Evolutionary conservation across 2,113 vertebrate genomes (phyloP).

Genomic region (Etheostoma cragini): DNA sequence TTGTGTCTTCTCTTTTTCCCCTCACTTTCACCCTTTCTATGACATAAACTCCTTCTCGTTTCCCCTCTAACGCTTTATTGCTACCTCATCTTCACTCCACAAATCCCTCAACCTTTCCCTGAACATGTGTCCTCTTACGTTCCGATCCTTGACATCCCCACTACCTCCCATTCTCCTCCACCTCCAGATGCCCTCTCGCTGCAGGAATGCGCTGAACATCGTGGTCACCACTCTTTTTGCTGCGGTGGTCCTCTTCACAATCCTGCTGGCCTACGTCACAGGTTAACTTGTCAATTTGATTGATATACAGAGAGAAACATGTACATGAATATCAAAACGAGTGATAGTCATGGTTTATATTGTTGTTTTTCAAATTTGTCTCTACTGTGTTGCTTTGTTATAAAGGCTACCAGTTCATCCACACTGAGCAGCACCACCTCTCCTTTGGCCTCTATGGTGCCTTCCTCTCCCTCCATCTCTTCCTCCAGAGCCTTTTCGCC

Average conservation of each 20-base stretch:
- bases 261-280: conserved; percentile 95
- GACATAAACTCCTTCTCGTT: neutral
- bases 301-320: neutral
- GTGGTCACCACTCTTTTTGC: conserved; percentile 95
- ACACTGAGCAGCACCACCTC: conserved; percentile 97
- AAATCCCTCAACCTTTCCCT: neutral
- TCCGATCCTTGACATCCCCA: neutral
- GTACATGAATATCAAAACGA: neutral
- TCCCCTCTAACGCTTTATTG: neutral
- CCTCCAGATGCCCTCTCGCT: conserved; percentile 92
- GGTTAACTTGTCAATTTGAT: conserved; percentile 42
- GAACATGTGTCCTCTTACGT: too few relatives aligned
- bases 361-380: neutral
- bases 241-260: conserved; percentile 93
- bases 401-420: conserved; percentile 97
- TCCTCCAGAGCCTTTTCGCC: conserved; percentile 96
- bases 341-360: neutral
- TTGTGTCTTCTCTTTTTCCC: neutral
- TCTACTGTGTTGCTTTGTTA: neutral
- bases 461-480: conserved; percentile 94
- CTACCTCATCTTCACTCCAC: neutral
- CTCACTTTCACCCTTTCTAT: neutral
- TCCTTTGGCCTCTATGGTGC: conserved; percentile 98
- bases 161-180: neutral
- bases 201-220: conserved; percentile 90